Evolutionary conservation across 2,113 vertebrate species (phyloP).

Genomic region (Gymnocephalus cernua): DNA sequence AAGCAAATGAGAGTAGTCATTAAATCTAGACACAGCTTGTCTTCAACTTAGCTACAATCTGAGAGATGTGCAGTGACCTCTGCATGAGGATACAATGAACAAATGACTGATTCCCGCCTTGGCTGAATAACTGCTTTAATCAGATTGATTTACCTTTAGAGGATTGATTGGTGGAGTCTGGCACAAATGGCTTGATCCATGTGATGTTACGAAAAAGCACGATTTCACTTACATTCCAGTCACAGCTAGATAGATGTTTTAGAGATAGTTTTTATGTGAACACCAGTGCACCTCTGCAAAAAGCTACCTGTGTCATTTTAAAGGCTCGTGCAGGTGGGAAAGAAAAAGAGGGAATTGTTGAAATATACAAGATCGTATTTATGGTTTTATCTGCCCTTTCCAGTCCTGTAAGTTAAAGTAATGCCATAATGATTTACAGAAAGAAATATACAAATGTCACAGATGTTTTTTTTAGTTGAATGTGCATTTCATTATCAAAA

Average conservation of each 20-base stretch:
- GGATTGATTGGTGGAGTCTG: slow-evolving; percentile 51
- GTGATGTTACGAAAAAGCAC: slow-evolving; percentile 34
- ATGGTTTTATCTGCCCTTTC: neutral
- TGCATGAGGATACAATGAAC: neutral
- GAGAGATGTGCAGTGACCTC: slow-evolving; percentile 18
- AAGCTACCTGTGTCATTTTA: slow-evolving; percentile 5
- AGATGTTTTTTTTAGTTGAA: neutral
- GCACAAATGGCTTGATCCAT: slow-evolving; percentile 56
- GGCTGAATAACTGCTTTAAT: slow-evolving; percentile 61
- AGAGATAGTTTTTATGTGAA: slow-evolving; percentile 21
- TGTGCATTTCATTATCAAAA: neutral
- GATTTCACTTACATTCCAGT: slow-evolving; percentile 29
- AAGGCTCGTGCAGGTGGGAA: neutral
- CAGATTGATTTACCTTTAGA: slow-evolving; percentile 53
- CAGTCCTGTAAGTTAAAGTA: neutral
- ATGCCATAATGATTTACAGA: neutral
- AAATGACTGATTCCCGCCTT: slow-evolving; percentile 25
- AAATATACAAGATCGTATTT: neutral
- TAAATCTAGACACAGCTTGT: neutral
- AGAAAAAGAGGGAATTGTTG: neutral
- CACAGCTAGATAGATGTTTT: slow-evolving; percentile 30
- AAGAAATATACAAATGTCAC: neutral
- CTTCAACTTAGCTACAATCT: slow-evolving; percentile 9
- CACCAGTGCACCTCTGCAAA: slow-evolving; percentile 12
- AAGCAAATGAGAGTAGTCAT: neutral